Base-by-base conservation (phyloP, 2,113 vertebrate species). In the Hiodon tergisus region DNA sequence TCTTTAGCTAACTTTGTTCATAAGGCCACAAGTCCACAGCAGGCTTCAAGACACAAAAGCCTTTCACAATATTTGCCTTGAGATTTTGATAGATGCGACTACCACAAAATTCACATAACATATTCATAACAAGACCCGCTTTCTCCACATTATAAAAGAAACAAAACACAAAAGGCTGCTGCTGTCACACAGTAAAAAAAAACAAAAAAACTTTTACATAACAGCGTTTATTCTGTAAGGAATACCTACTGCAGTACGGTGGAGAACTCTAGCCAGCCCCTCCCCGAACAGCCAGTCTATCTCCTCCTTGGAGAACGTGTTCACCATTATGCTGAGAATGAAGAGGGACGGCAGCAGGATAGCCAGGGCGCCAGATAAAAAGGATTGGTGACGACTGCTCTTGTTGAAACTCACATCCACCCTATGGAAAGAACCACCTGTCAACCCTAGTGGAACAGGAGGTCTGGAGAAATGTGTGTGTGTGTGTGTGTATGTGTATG, bases 251-350 rank as follows among this genome's bases (percentile, higher is more conserved):
- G 86, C 72, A 16, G 81, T 71, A 5, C 84, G 0, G 3, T 48
- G 77, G 68, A 91, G 57, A 0, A 77, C 78, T 5, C 61, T 78
- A 67, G 87, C 73, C 5, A 79, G 10, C 6, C 86, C 84, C 74
- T 90, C 89, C 6, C 91, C 91, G 4, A 90, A 1, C 65, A 90
- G 80, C 66, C 81, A 80, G 0, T 85, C 82, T 31, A 92, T 78
- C 55, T 91, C 86, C 74, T 87, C 84, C 51, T 69, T 78, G 68
- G 84, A 80, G 48, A 91, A 73, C 6, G 85, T 85, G 84, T 80
- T 88, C 31, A 90, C 70, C 17, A 92, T 60, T 13, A 92, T 90
- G 75, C 90, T 91, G 65, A 89, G 79, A 80, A 91, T 79, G 68
- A 92, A 86, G 72, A 90, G 78, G 31, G 63, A 5, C 0, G 91